A percentile compares a stretch with the other conserved stretches of the same genome.
Conservation (phyloP, 2,888 invertebrate species). For the Panzeria rudis region DNA sequence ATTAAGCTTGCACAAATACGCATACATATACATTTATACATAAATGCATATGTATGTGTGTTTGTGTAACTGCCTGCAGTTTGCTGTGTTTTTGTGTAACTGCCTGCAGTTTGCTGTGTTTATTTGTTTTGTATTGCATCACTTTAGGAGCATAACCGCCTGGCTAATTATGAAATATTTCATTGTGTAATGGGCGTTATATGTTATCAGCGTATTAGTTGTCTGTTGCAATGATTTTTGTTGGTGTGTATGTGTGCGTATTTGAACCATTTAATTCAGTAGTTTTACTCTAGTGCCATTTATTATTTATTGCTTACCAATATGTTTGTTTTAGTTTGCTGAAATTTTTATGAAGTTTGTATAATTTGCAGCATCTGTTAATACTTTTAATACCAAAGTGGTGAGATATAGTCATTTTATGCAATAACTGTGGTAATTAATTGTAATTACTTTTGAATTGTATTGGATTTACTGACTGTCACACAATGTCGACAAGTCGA, state of each 20-base stretch:
- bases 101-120: slow-evolving; percentile 54
- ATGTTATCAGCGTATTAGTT: background rate
- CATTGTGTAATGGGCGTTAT: slow-evolving; percentile 3
- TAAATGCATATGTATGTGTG: slow-evolving; percentile 4
- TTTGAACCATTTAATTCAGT: slow-evolving; percentile 8
- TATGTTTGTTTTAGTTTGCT: slow-evolving; percentile 12
- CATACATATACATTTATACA: background rate
- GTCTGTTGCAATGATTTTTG: background rate
- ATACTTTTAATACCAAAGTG: slow-evolving; percentile 44
- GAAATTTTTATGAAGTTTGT: slow-evolving; percentile 54
- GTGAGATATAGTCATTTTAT: slow-evolving; percentile 15
- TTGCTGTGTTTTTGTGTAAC: slow-evolving; percentile 52
- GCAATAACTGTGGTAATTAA: slow-evolving; percentile 30
- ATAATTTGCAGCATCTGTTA: slow-evolving; percentile 53
- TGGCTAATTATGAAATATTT: slow-evolving; percentile 65
- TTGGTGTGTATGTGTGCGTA: background rate
- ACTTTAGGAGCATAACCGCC: slow-evolving; percentile 41
- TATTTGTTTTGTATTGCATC: slow-evolving; percentile 51
- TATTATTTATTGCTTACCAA: slow-evolving; percentile 51
- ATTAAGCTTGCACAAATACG: slow-evolving; percentile 15
- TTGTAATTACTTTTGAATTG: slow-evolving; percentile 24
- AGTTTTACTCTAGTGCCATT: slow-evolving; percentile 22
- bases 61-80: slow-evolving; percentile 37
- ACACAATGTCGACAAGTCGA: too few species aligned
- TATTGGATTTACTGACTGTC: slow-evolving; percentile 1